Base-by-base conservation (phyloP, 92 coral and sea anemone species). In the Epizoanthus ramosus region DNA sequence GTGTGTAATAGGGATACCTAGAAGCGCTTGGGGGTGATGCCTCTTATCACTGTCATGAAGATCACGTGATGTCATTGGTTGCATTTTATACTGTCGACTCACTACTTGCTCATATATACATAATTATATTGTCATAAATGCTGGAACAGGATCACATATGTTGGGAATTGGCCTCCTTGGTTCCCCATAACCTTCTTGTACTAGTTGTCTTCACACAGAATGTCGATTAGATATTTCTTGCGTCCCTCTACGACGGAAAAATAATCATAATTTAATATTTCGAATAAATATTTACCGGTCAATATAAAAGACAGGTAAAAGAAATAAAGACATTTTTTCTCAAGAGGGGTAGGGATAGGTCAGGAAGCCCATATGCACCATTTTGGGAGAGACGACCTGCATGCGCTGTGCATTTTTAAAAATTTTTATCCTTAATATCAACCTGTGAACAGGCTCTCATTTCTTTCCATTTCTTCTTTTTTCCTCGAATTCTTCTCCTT, bases 161-260 rank as follows among this genome's bases (percentile, higher is more conserved):
- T 33, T 24, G 39, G 70, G 39, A 65, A 63, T 6, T 47, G 53
- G 53, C 53, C 53, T 47, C 53, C 53, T 3, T 47, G 53, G 12
- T 47, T 7, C 9, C 54, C 54, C 8, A n/a, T 33, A 28, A 18
- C 17, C 8, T 16, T 22, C 23, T 19, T 25, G 6, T 80, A 52
- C 19, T 85, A 79, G 16, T 13, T 84, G 22, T 91, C 94, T 28
- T 91, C 94, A 14, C 92, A 88, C 75, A 92, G 85, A 65, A 89
- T 89, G 53, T 92, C 92, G 24, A 89, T 65, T 74, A 89, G 68
- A 59, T 86, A 86, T 71, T 92, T 79, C 83, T 74, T 74, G 31
- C 73, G 81, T 33, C 43, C 64, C 52, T 81, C 89, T 86, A 67
- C 53, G 19, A 28, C 17, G 28, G 63, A 3, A 37, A 23, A 71